phyloP scores from a whole-genome alignment of 2,113 vertebrate species.

The Terrapene triunguis region DNA sequence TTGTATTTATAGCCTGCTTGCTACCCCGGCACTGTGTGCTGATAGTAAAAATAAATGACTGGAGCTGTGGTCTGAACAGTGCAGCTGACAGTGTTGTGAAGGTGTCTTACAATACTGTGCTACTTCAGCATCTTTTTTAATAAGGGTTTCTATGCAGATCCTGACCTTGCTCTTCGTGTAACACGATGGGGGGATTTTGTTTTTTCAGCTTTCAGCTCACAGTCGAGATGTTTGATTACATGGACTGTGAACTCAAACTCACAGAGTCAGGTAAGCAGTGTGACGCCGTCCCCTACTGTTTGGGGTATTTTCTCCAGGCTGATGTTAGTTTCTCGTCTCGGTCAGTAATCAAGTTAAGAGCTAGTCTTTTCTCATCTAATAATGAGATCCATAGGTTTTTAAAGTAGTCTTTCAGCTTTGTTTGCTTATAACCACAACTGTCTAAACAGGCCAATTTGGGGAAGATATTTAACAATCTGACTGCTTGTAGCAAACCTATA shows the following conservation, averaged over 20 bases:
- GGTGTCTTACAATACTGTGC: background rate
- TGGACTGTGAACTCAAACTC: slow-evolving; percentile 94
- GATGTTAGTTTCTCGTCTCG: slow-evolving; percentile 55
- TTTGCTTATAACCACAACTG: background rate
- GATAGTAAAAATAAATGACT: background rate
- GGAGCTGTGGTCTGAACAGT: background rate
- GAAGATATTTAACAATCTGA: background rate
- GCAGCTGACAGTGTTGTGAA: background rate
- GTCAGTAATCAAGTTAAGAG: background rate
- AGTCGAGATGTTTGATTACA: slow-evolving; percentile 97
- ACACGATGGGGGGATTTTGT: background rate
- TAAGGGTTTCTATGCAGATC: background rate
- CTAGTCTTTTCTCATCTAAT: background rate
- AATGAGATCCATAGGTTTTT: background rate
- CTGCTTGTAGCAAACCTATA: slow-evolving; percentile 2
- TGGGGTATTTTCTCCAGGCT: background rate
- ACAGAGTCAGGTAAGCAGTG: slow-evolving; percentile 90
- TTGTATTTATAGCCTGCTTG: background rate
- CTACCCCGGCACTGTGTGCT: background rate
- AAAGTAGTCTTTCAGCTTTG: background rate
- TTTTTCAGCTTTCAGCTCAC: slow-evolving; percentile 95
- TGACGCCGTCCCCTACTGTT: background rate
- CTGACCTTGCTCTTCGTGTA: rapidly evolving
- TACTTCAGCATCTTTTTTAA: background rate
- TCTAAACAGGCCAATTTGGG: background rate